Percentiles rank a stretch among this genome's conserved stretches.
phyloP scores from a whole-genome alignment of 2,113 vertebrate species.

The Vulpes ferrilata region DNA sequence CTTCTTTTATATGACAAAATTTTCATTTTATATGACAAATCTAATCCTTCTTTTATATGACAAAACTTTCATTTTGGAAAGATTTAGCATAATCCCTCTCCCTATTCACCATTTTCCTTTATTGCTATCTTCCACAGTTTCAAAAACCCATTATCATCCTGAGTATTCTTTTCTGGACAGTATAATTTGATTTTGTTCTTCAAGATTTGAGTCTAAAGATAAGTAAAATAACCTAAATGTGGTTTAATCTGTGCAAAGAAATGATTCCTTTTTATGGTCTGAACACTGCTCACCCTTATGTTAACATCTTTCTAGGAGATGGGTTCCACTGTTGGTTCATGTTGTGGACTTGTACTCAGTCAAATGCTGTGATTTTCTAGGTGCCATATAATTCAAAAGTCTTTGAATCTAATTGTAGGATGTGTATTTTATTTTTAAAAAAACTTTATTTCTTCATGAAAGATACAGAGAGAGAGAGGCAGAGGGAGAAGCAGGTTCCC shows the following conservation, averaged over 20 bases:
- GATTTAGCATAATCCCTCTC: too few species aligned
- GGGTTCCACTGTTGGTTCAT: not conserved
- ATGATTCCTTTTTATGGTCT: not conserved
- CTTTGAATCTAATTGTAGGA: not conserved
- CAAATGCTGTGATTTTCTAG: not conserved
- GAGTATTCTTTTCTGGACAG: not conserved
- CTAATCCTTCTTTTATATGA: not conserved
- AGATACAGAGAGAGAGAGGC: too few species aligned
- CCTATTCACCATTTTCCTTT: not conserved
- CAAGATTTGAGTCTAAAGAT: not conserved
- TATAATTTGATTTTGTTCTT: not conserved
- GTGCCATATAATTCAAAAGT: not conserved
- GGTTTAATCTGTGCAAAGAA: not conserved
- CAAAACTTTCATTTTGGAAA: not conserved
- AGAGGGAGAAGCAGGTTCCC: too few species aligned
- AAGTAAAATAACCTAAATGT: not conserved
- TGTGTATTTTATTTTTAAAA: not conserved
- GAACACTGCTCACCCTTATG: not conserved
- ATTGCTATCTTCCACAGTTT: not conserved
- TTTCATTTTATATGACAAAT: not conserved
- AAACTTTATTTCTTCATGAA: too few species aligned
- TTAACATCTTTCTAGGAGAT: not conserved
- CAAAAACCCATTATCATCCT: not conserved
- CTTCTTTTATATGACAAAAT: not conserved
- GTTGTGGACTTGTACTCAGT: not conserved